Evolutionary conservation across 1,140 invertebrate species (phyloP).

Genomic region (Drosophila carrolli): DNA sequence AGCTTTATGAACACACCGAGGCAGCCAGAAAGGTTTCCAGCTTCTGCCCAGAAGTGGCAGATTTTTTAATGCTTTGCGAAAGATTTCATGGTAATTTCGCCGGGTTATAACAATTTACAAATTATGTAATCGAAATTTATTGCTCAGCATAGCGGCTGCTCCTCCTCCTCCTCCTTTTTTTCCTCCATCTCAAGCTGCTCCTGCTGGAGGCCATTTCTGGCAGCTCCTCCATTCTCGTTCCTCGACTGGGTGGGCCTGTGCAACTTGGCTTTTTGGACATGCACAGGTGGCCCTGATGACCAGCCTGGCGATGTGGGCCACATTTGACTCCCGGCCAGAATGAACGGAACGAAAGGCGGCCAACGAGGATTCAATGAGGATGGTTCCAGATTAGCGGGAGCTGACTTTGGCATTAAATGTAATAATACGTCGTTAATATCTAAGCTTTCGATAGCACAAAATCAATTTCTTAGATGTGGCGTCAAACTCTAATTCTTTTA

Average conservation of each 20-base stretch:
- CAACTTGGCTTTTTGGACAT: conserved; percentile 11
- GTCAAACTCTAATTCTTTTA: too few relatives aligned
- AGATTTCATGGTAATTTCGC: conserved; percentile 80
- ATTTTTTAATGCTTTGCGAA: conserved; percentile 75
- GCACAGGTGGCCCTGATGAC: conserved; percentile 75
- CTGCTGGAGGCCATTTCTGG: conserved; percentile 25
- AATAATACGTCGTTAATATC: conserved; percentile 5
- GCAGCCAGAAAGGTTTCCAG: conserved; percentile 7
- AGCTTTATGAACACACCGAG: conserved; percentile 60
- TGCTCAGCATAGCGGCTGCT: conserved; percentile 38
- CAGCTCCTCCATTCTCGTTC: conserved; percentile 26
- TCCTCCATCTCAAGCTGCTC: neutral
- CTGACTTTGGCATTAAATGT: neutral
- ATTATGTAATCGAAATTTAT: conserved; percentile 82
- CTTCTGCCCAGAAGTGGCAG: conserved; percentile 65
- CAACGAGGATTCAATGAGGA: conserved; percentile 2
- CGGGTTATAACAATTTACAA: conserved; percentile 81
- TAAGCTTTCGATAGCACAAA: conserved; percentile 1
- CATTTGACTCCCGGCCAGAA: conserved; percentile 58
- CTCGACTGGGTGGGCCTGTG: conserved; percentile 23
- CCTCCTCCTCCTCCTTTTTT: neutral
- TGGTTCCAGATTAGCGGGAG: conserved; percentile 9
- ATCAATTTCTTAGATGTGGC: neutral
- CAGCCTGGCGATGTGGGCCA: conserved; percentile 52
- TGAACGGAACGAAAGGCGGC: conserved; percentile 12